Evolutionary conservation across 2,797 vertebrate genomes (phyloP), one percentile per base, ranked within the genome.

Genomic region (Cetoscarus ocellatus): DNA sequence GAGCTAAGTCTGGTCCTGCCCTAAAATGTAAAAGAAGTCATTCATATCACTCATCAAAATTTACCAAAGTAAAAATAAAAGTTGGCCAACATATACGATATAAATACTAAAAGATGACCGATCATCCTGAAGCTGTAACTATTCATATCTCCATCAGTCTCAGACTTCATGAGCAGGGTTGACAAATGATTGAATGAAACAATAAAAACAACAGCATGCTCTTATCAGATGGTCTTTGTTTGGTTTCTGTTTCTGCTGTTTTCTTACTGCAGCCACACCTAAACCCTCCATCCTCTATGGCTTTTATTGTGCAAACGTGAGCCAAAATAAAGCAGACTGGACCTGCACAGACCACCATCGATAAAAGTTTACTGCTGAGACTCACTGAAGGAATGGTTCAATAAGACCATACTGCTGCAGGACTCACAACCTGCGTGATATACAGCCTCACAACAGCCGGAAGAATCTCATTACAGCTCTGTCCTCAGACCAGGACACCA

Each of bases 241-340:
- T n/a, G 13, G 40, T 14, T 44, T 4, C 14, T 44, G 12, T 44
- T 13, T 44, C 3, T 44, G 7, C 5, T 44, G 12, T 44, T 44
- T 1, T 44, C 39, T 34, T 36, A n/a, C 17, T 10, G 15, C 50
- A 36, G 43, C 12, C 47, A 39, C 35, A 19, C 19, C 38, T 5
- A 10, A 1, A 36, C 8, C 15, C 14, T 43, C n/a, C n/a, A 19
- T 35, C 7, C 7, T 72, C 67, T 42, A 66, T 66, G 47, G 36
- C 27, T 8, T 80, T 72, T 18, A 60, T 60, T n/a, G 38, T 18
- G 10, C 0, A 6, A 19, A 45, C 56, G 56, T 9, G 47, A 64
- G 56, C 43, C 17, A 15, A 34, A 8, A 12, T 19, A 18, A 61
- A 40, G 34, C 47, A 54, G 48, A 61, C n/a, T 17, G 10, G 18